Evolutionary conservation across 1,140 invertebrate species (phyloP).

Genomic region (Hyles euphorbiae): DNA sequence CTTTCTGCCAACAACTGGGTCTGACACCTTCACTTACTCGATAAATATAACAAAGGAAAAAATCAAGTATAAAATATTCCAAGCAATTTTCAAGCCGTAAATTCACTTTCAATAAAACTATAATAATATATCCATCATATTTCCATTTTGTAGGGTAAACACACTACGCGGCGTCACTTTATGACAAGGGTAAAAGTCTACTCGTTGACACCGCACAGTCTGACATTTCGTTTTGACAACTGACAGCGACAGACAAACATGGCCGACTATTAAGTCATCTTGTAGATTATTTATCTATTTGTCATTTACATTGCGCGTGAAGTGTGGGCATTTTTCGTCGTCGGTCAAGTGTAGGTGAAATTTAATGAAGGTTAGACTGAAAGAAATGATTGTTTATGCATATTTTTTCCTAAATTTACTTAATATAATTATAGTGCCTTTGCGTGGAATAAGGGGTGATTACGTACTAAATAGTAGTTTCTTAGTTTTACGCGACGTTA

Average conservation of each 20-base stretch:
- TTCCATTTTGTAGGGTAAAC: constrained; percentile 20
- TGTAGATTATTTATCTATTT: constrained; percentile 3
- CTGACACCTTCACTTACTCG: too few relatives aligned
- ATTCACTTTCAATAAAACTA: constrained; percentile 2
- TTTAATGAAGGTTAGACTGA: too few relatives aligned
- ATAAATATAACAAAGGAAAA: constrained; percentile 1
- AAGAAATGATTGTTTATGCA: too few relatives aligned
- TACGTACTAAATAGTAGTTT: too few relatives aligned
- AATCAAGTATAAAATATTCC: constrained; percentile 1
- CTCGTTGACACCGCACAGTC: constrained; percentile 12
- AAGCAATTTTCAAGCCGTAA: constrained; percentile 1
- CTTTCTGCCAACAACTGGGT: too few relatives aligned
- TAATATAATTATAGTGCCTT: too few relatives aligned
- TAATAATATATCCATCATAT: constrained; percentile 8
- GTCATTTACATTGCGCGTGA: background rate
- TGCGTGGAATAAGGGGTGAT: too few relatives aligned
- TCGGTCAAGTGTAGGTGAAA: background rate
- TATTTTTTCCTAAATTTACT: too few relatives aligned
- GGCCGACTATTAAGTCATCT: constrained; percentile 11
- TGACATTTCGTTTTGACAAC: constrained; percentile 18
- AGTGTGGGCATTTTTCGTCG: background rate
- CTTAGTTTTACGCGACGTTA: too few relatives aligned
- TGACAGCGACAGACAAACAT: constrained; percentile 20
- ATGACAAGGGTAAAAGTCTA: constrained; percentile 25
- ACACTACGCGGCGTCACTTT: constrained; percentile 6